These are phyloP conservation scores for Chaetops frenatus DNA, from an alignment of 2,113 vertebrate genomes.

Conservation along the genomic window DNA sequence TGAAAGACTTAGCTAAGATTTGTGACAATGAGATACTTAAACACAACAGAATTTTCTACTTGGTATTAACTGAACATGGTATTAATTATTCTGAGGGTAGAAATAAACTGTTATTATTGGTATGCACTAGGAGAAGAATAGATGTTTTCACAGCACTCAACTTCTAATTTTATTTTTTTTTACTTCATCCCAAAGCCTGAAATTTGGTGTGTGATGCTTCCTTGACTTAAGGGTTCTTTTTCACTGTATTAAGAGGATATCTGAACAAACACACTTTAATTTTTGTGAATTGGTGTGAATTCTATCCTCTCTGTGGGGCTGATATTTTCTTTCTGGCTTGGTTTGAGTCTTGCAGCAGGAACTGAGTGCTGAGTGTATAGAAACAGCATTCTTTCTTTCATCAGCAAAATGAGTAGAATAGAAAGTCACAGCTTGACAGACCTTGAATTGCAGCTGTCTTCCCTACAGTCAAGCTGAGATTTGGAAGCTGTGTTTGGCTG, in stretches of 20 bases:
- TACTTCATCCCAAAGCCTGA: background rate
- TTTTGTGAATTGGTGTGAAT: background rate
- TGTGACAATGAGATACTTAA: background rate
- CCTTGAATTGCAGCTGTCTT: background rate
- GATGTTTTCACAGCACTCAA: background rate
- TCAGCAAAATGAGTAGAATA: background rate
- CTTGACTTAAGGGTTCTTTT: background rate
- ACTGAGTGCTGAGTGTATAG: background rate
- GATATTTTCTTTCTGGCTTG: background rate
- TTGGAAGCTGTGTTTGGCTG: background rate
- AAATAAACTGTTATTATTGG: background rate
- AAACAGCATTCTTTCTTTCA: background rate
- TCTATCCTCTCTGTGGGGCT: background rate
- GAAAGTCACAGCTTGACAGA: background rate
- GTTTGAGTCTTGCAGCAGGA: background rate
- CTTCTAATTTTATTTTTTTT: background rate
- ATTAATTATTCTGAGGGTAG: background rate
- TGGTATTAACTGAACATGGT: background rate
- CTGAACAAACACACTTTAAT: background rate
- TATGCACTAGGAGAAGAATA: background rate
- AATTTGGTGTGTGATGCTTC: background rate
- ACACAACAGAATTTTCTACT: background rate
- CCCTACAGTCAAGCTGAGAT: background rate
- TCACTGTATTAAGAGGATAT: fast-evolving
- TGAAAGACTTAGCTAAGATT: conserved; percentile 51